phyloP scores from a whole-genome alignment of 2,888 invertebrate genomes.

The Cheilosia pagana region DNA sequence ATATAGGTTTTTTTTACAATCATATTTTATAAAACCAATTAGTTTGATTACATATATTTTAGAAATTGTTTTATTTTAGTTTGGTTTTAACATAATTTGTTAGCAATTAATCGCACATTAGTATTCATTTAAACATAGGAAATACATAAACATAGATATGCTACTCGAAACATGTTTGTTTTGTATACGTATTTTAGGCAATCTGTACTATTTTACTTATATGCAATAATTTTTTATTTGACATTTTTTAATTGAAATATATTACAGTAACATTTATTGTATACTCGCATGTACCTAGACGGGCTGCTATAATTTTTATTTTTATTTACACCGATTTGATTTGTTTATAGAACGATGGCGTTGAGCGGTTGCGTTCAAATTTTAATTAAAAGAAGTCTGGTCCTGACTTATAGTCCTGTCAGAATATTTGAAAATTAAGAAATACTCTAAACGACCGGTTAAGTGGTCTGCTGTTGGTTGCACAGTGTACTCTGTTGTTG shows the following conservation, averaged over 20 bases:
- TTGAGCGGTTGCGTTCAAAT: too few species aligned
- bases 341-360: too few species aligned
- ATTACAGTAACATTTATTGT: constrained; percentile 41
- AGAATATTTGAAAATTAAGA: too few species aligned
- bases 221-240: constrained; percentile 36
- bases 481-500: too few species aligned
- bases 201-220: constrained; percentile 39
- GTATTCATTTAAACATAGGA: constrained; percentile 42
- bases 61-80: constrained; percentile 14
- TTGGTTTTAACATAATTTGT: constrained; percentile 17
- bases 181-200: constrained; percentile 54
- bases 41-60: background rate
- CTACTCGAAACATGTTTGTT: constrained; percentile 44
- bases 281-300: constrained; percentile 5
- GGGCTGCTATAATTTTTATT: constrained; percentile 23
- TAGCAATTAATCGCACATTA: constrained; percentile 52
- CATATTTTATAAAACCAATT: constrained; percentile 43
- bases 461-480: too few species aligned
- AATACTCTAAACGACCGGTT: too few species aligned
- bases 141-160: constrained; percentile 33
- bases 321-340: background rate
- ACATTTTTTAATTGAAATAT: constrained; percentile 54
- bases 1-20: constrained; percentile 32
- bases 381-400: too few species aligned
- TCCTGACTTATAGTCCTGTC: too few species aligned